Evolutionary conservation across 2,797 vertebrate genomes (phyloP), one percentile per base, ranked within the genome.

Genomic region (Propithecus perrieri): DNA sequence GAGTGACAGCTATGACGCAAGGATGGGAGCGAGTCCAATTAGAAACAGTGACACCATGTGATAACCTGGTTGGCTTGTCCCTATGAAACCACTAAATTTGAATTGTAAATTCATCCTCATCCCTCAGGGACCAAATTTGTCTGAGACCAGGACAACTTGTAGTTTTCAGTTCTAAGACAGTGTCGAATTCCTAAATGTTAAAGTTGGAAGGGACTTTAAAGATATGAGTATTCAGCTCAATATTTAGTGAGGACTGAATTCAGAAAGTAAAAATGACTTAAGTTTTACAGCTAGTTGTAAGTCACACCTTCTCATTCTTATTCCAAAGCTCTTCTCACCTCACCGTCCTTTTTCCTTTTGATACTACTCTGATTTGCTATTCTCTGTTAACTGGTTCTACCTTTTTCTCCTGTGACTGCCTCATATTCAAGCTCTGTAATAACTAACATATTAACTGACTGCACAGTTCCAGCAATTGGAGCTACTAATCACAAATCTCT

Each of bases 141-240:
- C 53, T 85, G 53, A 79, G 24, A 71, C 26, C 20, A 53, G 53
- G 41, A 33, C 38, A 41, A 48, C 20, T 48, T 83, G 33, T 43
- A 35, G 18, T 72, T 95, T 90, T 92, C 50, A 92, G 71, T 84
- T 87, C 71, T 84, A 61, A 80, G 33, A 91, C 26, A 72, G 15
- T 55, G 38, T 61, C 72, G 22, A 90, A 88, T 81, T 91, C 5
- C 15, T 88, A 59, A 72, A 10, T n/a, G 20, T 72, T 69, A 71
- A 91, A 85, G 38, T 63, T 87, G 24, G 20, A 75, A 92, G 65
- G 46, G 28, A 46, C 41, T 87, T 71, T 35, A 71, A 41, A 93
- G 43, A 61, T 50, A 9, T 2, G 24, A 24, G 26, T 46, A 33
- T 63, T 78, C 35, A 92, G 41, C 22, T 41, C 22, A 33, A 67